A percentile compares a stretch with the other conserved stretches of the same genome.
phyloP scores from a whole-genome alignment of 2,888 invertebrate genomes.

The Yponomeuta cagnagella region DNA sequence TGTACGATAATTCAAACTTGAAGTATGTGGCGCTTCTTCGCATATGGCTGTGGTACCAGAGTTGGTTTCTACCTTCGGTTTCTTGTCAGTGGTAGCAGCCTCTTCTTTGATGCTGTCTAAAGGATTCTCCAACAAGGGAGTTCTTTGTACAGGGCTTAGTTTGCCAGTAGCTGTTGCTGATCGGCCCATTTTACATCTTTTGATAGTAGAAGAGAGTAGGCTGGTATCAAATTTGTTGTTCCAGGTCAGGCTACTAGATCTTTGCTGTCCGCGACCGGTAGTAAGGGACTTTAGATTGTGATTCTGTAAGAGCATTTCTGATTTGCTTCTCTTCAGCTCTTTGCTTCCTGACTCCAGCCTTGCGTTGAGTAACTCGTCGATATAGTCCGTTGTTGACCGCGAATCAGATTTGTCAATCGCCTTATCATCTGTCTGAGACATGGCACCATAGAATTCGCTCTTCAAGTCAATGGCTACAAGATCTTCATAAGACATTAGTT shows the following conservation, averaged over 20 bases:
- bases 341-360: slow-evolving; percentile 66
- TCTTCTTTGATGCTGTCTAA: slow-evolving; percentile 60
- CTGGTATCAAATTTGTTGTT: slow-evolving; percentile 82
- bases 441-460: slow-evolving; percentile 73
- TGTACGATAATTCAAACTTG: slow-evolving; percentile 58
- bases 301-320: slow-evolving; percentile 76
- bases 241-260: slow-evolving; percentile 81
- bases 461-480: slow-evolving; percentile 77
- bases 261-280: slow-evolving; percentile 76
- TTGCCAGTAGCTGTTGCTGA: slow-evolving; percentile 62
- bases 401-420: slow-evolving; percentile 66
- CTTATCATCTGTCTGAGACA: slow-evolving; percentile 61
- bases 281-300: slow-evolving; percentile 66
- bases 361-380: slow-evolving; percentile 74
- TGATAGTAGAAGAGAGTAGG: slow-evolving; percentile 76
- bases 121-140: slow-evolving; percentile 42
- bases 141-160: slow-evolving; percentile 58
- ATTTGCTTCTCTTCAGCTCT: slow-evolving; percentile 79
- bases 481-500: slow-evolving; percentile 81
- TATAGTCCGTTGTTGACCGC: slow-evolving; percentile 68
- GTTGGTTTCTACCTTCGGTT: slow-evolving; percentile 47
- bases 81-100: slow-evolving; percentile 42
- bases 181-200: slow-evolving; percentile 79
- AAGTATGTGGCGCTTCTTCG: slow-evolving; percentile 61
- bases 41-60: slow-evolving; percentile 37